Evolutionary conservation across 1,140 invertebrate genomes (phyloP).

Genomic region (Cotesia chilonis): DNA sequence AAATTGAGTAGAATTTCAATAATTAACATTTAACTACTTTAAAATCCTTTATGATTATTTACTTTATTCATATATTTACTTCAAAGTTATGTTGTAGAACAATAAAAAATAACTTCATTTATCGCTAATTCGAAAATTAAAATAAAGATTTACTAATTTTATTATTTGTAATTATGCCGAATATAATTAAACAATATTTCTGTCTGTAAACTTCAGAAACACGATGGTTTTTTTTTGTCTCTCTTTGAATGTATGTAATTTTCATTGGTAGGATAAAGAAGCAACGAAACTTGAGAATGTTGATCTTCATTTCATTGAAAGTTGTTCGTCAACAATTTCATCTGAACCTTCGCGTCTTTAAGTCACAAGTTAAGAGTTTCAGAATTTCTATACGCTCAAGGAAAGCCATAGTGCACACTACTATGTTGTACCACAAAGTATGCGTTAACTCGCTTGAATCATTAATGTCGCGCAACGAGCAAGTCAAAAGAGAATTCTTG

Average conservation of each 20-base stretch:
- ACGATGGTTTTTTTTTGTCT: too few relatives aligned
- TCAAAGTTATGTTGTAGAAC: too few relatives aligned
- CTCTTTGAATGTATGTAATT: background rate
- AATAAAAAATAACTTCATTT: too few relatives aligned
- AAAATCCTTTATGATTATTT: too few relatives aligned
- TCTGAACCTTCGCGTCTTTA: conserved; percentile 11
- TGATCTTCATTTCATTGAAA: conserved; percentile 26
- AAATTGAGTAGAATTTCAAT: too few relatives aligned
- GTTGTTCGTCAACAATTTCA: conserved; percentile 33
- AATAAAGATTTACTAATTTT: too few relatives aligned
- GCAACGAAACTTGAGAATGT: conserved; percentile 17
- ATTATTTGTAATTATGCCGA: too few relatives aligned
- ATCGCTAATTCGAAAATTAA: too few relatives aligned
- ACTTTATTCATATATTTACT: too few relatives aligned
- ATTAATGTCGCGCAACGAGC: conserved; percentile 7
- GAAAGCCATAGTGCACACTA: background rate
- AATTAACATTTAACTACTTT: too few relatives aligned
- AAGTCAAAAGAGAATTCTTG: conserved; percentile 14
- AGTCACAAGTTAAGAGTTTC: conserved; percentile 18
- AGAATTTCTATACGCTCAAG: conserved; percentile 5
- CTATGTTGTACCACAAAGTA: background rate
- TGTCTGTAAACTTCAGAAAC: too few relatives aligned
- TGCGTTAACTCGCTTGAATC: conserved; percentile 17
- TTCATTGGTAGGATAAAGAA: background rate
- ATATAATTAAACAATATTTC: too few relatives aligned